Evolutionary conservation across 2,888 invertebrate species (phyloP).

Genomic region (Ametastegia equiseti): DNA sequence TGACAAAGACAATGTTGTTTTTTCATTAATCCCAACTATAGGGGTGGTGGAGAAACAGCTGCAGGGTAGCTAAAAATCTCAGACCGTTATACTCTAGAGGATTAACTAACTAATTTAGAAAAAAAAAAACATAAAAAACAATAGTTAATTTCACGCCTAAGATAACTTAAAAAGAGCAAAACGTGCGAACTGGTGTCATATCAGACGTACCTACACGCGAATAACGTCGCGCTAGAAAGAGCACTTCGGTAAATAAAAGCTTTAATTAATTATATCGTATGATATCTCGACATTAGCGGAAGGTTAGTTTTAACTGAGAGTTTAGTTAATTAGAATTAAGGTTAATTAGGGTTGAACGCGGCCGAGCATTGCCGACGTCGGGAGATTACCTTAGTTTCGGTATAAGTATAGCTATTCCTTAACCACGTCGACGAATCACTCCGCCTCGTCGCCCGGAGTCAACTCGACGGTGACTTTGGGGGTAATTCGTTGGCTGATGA

Average conservation of each 20-base stretch:
- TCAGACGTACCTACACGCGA: background rate
- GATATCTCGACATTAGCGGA: slow-evolving; percentile 38
- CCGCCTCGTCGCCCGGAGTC: slow-evolving; percentile 10
- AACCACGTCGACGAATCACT: slow-evolving; percentile 41
- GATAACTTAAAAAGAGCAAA: background rate
- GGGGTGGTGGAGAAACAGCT: background rate
- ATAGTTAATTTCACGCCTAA: slow-evolving; percentile 8
- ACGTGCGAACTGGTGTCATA: background rate
- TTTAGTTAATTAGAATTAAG: slow-evolving; percentile 44
- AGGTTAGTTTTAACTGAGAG: slow-evolving; percentile 45
- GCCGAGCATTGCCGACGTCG: slow-evolving; percentile 36
- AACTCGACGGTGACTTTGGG: slow-evolving; percentile 20
- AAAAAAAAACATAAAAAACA: background rate
- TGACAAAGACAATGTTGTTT: background rate
- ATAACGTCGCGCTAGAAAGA: slow-evolving; percentile 20
- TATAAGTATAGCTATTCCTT: slow-evolving; percentile 29
- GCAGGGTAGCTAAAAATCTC: background rate
- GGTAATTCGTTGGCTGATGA: slow-evolving; percentile 23
- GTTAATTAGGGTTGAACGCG: slow-evolving; percentile 44
- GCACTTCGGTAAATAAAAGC: slow-evolving; percentile 39
- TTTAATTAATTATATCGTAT: slow-evolving; percentile 45
- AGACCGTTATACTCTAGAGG: background rate
- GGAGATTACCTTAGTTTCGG: slow-evolving; percentile 44
- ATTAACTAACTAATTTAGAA: background rate
- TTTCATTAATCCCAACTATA: slow-evolving; percentile 5